Conservation (phyloP, 2,888 invertebrate genomes). For the Synergus japonicus region DNA sequence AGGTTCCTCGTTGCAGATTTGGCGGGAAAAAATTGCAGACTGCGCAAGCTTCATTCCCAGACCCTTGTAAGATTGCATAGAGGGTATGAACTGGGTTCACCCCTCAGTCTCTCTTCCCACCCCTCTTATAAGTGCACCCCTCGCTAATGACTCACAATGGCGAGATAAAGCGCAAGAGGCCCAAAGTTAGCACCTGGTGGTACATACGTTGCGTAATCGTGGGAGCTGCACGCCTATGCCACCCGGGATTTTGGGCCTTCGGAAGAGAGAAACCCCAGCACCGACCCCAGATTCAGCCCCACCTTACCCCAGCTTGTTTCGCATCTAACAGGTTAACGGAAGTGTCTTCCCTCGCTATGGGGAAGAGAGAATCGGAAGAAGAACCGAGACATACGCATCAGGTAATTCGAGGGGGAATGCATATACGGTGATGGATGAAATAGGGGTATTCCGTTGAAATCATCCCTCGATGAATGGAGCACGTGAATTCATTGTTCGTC, state of each 20-base stretch:
- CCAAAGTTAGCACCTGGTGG: constrained; percentile 66
- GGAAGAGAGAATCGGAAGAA: constrained; percentile 46
- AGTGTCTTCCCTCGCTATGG: constrained; percentile 44
- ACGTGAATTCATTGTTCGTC: constrained; percentile 36
- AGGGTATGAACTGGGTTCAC: neutral
- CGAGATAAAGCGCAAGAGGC: constrained; percentile 55
- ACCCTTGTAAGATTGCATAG: constrained; percentile 27
- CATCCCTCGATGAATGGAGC: constrained; percentile 35
- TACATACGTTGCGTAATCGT: constrained; percentile 63
- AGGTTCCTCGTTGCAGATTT: constrained; percentile 8
- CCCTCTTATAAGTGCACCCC: constrained; percentile 47
- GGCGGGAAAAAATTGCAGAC: constrained; percentile 9
- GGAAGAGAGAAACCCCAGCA: constrained; percentile 43
- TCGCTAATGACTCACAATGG: constrained; percentile 54
- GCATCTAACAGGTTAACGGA: constrained; percentile 57
- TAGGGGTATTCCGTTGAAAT: constrained; percentile 36
- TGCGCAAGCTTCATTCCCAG: constrained; percentile 21
- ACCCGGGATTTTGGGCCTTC: constrained; percentile 51
- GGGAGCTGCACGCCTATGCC: constrained; percentile 68
- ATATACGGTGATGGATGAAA: constrained; percentile 35
- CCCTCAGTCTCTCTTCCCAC: constrained; percentile 1
- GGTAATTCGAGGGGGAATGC: constrained; percentile 31
- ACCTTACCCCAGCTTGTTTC: constrained; percentile 45
- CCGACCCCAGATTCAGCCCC: constrained; percentile 50
- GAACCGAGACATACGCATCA: constrained; percentile 31